phyloP scores from a whole-genome alignment of 2,113 vertebrate species.

The Cyanoderma ruficeps region DNA sequence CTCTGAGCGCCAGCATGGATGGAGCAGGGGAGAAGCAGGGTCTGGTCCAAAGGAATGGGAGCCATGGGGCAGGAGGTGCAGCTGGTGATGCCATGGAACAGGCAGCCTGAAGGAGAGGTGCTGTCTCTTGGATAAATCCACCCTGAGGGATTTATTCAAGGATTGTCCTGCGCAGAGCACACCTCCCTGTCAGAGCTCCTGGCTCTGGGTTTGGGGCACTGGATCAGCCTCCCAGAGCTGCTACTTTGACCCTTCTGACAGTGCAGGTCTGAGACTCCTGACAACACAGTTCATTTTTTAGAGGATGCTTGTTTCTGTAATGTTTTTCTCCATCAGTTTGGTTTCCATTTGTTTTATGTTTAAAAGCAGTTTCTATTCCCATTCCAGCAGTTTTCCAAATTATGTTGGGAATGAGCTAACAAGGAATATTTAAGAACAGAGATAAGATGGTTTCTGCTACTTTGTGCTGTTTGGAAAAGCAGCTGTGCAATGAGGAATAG shows the following conservation, averaged over 20 bases:
- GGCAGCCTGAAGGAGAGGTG: background rate
- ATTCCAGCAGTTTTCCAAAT: background rate
- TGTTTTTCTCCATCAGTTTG: background rate
- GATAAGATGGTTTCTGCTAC: background rate
- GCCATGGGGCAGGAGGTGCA: rapidly evolving
- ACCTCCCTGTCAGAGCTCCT: background rate
- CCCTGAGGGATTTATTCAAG: background rate
- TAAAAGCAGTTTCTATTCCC: background rate
- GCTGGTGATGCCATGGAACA: background rate
- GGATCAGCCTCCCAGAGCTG: rapidly evolving
- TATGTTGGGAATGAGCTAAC: background rate
- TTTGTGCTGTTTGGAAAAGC: background rate
- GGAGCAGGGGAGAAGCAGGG: background rate
- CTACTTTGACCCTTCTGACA: rapidly evolving
- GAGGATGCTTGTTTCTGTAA: background rate
- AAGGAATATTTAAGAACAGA: background rate
- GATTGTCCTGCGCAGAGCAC: rapidly evolving
- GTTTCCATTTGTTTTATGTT: background rate
- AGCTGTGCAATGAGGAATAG: background rate
- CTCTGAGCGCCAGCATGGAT: background rate
- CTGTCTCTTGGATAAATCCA: background rate
- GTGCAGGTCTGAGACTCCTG: background rate
- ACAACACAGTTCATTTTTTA: no score
- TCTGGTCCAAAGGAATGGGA: rapidly evolving
- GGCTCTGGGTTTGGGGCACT: rapidly evolving